Evolutionary conservation across 2,888 invertebrate species (phyloP).

Genomic region (Podabrus alpinus): DNA sequence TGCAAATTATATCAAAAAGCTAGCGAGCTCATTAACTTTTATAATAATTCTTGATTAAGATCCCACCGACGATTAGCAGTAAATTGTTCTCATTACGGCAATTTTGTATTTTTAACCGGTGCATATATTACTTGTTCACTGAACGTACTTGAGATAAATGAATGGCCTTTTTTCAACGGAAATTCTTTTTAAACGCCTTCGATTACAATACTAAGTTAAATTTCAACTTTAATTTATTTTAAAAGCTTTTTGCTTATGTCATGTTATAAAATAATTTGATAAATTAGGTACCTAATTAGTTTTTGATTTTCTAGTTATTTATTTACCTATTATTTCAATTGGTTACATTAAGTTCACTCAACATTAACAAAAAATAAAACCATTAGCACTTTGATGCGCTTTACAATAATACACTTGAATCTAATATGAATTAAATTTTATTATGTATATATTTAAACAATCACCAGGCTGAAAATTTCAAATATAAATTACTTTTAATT

Average conservation of each 20-base stretch:
- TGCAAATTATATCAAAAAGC: slow-evolving; percentile 50
- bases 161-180: slow-evolving; percentile 52
- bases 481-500: neutral
- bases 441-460: neutral
- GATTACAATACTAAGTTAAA: slow-evolving; percentile 32
- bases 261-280: slow-evolving; percentile 11
- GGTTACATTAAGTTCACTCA: neutral
- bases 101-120: slow-evolving; percentile 59
- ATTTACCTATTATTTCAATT: neutral
- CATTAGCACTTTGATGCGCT: neutral
- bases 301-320: neutral
- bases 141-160: slow-evolving; percentile 54
- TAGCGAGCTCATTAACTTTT: slow-evolving; percentile 55
- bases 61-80: slow-evolving; percentile 57
- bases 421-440: neutral
- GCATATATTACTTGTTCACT: slow-evolving; percentile 57
- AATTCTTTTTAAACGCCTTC: slow-evolving; percentile 46
- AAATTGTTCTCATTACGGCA: slow-evolving; percentile 59
- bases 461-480: neutral
- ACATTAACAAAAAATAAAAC: neutral
- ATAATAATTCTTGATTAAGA: slow-evolving; percentile 57
- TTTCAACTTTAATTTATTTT: slow-evolving; percentile 30
- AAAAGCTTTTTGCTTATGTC: slow-evolving; percentile 26
- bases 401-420: neutral
- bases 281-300: neutral